Base-by-base conservation (phyloP, 2,888 invertebrate species). In the Drosophila falleni region DNA sequence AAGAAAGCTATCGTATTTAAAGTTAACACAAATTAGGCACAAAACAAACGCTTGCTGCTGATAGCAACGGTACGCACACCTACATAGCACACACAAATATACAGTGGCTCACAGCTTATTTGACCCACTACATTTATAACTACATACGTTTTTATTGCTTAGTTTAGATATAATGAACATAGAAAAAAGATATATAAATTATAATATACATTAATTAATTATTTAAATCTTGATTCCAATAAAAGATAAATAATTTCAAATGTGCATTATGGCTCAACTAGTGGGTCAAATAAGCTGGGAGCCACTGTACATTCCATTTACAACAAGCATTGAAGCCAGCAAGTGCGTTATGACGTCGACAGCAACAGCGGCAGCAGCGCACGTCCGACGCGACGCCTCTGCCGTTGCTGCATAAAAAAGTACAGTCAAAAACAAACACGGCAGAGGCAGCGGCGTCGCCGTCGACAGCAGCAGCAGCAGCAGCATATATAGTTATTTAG, bases 361-460 rank as follows among this genome's bases (percentile, higher is more conserved):
- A 56, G 53, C 61, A 56, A 37, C 75, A 61, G 63, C 55, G 19
- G 15, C 60, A 41, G 58, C 19, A 35, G 61, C 55, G 53, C 54
- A 19, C 70, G 59, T 56, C 41, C 19, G 23, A 23, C 23, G 23
- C 67, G 51, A 65, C 71, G 71, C 74, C 69, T 63, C 76, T 31
- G 75, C 78, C 60, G 76, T 69, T 80, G 84, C 84, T 86, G 87
- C 79, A 81, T 81, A 71, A 81, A 83, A 85, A 86, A 86, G 86
- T 86, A 86, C 86, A 86, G 86, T 86, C 86, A 56, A 86, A 89
- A 85, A 84, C 89, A 85, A 85, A 89, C 89, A 89, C 88, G 86
- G 80, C 77, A 64, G 85, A 55, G 61, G 46, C 67, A 53, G 53
- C 66, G 74, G 37, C 47, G 91, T 80, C 60, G 60, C 47, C 56